Evolutionary conservation across 2,113 vertebrate species (phyloP).

Genomic region (Heterotis niloticus): DNA sequence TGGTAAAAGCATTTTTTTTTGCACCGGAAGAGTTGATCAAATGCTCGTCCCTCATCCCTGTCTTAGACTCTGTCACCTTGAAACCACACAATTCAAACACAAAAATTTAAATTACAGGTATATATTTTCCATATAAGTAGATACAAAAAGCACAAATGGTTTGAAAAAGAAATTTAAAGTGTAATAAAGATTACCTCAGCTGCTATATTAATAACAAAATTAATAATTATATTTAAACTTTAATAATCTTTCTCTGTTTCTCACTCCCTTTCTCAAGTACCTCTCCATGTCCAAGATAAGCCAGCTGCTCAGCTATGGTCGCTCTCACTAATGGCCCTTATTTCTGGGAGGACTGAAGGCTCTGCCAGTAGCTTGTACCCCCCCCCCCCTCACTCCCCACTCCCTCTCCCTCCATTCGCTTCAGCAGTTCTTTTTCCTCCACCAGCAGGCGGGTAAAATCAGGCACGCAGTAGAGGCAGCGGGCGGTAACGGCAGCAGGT

Average conservation of each 20-base stretch:
- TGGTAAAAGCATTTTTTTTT: neutral
- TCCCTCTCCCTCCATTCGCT: constrained; percentile 39
- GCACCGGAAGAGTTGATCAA: neutral
- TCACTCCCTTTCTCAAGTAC: constrained; percentile 82
- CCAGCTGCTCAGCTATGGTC: constrained; percentile 89
- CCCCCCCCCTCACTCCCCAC: constrained; percentile 47
- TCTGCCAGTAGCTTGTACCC: constrained; percentile 82
- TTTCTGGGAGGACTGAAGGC: constrained; percentile 92
- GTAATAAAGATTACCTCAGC: too few relatives aligned
- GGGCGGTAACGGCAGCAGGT: constrained; percentile 51
- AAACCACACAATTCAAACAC: too few relatives aligned
- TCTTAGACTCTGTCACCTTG: neutral
- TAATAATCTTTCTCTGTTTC: neutral
- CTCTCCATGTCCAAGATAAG: constrained; percentile 88
- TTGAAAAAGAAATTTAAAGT: too few relatives aligned
- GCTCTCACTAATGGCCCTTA: constrained; percentile 94
- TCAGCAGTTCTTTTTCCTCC: constrained; percentile 53
- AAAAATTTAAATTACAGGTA: too few relatives aligned
- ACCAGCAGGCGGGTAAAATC: constrained; percentile 25
- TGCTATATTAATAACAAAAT: too few relatives aligned
- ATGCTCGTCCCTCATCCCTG: neutral
- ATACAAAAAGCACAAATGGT: too few relatives aligned
- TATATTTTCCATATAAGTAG: too few relatives aligned
- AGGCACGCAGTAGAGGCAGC: constrained; percentile 29
- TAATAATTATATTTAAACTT: too few relatives aligned